These are phyloP conservation scores for Papilio gigon DNA, from an alignment of 2,888 invertebrate species.

Conservation along the genomic window DNA sequence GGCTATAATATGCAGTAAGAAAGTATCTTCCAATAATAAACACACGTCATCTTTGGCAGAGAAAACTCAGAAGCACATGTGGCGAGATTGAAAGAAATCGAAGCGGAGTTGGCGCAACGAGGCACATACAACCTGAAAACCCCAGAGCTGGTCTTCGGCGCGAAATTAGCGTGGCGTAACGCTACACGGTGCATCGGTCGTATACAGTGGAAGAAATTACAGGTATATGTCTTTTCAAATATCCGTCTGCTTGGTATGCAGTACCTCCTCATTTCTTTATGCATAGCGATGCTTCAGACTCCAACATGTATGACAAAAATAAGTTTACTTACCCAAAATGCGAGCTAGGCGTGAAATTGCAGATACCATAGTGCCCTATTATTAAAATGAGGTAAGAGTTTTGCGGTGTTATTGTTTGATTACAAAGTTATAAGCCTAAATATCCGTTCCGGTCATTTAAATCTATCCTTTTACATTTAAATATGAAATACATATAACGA, in stretches of 20 bases:
- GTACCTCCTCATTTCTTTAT: too few relatives aligned
- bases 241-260: too few relatives aligned
- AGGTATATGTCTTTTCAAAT: constrained; percentile 81
- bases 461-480: too few relatives aligned
- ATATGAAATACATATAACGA: too few relatives aligned
- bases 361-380: too few relatives aligned
- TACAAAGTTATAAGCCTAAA: too few relatives aligned
- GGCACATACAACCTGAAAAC: constrained; percentile 96
- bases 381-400: too few relatives aligned
- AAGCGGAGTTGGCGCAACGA: constrained; percentile 85
- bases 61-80: constrained; percentile 89
- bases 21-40: background rate
- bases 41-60: constrained; percentile 68
- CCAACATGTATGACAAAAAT: constrained; percentile 6
- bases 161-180: constrained; percentile 97
- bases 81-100: constrained; percentile 89
- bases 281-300: too few relatives aligned
- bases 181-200: constrained; percentile 95
- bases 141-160: constrained; percentile 95
- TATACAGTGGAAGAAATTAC: constrained; percentile 98
- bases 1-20: background rate
- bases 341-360: too few relatives aligned
- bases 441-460: too few relatives aligned
- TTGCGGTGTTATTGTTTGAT: too few relatives aligned
- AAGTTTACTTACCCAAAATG: background rate